Percentiles rank a stretch among this genome's conserved stretches.
Conservation (phyloP, 2,113 vertebrate genomes). For the Rhinichthys klamathensis region DNA sequence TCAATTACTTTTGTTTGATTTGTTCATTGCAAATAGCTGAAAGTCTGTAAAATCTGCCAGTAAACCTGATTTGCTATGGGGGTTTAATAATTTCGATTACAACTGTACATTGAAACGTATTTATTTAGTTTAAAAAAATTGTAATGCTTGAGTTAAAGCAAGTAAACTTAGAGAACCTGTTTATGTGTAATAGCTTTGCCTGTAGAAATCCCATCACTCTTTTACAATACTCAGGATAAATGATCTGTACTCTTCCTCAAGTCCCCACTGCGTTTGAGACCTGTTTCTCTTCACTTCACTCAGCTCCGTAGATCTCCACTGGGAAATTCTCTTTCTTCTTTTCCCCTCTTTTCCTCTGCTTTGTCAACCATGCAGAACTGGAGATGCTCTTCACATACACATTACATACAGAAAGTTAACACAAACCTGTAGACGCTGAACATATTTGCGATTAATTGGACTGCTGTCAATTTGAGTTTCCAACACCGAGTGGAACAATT, state of each 20-base stretch:
- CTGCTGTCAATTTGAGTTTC: too few relatives aligned
- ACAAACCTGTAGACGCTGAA: background rate
- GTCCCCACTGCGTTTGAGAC: slow-evolving; percentile 7
- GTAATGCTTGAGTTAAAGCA: background rate
- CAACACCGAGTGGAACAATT: background rate
- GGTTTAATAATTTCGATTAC: too few relatives aligned
- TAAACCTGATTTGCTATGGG: too few relatives aligned
- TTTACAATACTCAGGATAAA: slow-evolving; percentile 12
- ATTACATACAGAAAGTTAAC: slow-evolving; percentile 26
- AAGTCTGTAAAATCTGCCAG: too few relatives aligned
- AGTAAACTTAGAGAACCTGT: background rate
- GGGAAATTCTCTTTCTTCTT: slow-evolving; percentile 28
- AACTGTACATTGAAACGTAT: too few relatives aligned
- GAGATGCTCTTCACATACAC: slow-evolving; percentile 45
- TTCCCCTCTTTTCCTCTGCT: background rate
- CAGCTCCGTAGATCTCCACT: background rate
- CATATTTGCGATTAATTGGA: background rate
- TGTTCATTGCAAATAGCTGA: too few relatives aligned
- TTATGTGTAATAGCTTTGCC: background rate
- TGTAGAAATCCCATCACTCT: background rate
- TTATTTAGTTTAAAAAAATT: too few relatives aligned
- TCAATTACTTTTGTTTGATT: too few relatives aligned
- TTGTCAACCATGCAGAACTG: slow-evolving; percentile 33
- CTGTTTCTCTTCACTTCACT: slow-evolving; percentile 33
- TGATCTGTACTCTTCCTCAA: slow-evolving; percentile 2